Evolutionary conservation across 2,888 invertebrate species (phyloP).

Genomic region (Galerucella calmariensis): DNA sequence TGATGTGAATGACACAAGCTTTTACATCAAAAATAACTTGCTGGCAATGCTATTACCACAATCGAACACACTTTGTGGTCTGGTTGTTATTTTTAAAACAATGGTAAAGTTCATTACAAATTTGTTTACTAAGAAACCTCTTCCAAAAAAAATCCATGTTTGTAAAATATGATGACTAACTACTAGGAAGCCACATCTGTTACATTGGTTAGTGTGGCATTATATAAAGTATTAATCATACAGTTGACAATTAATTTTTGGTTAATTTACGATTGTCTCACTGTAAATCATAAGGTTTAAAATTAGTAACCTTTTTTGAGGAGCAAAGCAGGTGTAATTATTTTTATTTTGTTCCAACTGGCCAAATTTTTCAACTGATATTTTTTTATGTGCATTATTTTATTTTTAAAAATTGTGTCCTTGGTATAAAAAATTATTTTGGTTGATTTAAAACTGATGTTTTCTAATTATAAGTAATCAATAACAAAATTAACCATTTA

Average conservation of each 20-base stretch:
- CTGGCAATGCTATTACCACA: too few species aligned
- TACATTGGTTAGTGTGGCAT: conserved; percentile 8
- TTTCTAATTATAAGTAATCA: background rate
- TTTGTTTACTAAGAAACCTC: background rate
- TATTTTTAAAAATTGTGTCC: background rate
- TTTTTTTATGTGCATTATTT: background rate
- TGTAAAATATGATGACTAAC: background rate
- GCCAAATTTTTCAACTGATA: background rate
- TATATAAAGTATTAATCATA: background rate
- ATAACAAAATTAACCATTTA: background rate
- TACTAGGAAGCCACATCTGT: conserved; percentile 19
- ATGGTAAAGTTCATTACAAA: background rate
- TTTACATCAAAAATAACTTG: too few species aligned
- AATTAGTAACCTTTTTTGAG: background rate
- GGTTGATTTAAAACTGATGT: background rate
- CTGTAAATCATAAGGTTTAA: background rate
- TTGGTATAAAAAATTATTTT: background rate
- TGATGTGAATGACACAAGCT: too few species aligned
- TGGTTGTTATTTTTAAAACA: background rate
- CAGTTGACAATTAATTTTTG: background rate
- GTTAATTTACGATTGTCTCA: background rate
- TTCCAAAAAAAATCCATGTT: background rate
- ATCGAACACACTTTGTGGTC: too few species aligned
- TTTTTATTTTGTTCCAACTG: too few species aligned
- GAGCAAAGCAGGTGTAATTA: background rate